phyloP scores from a whole-genome alignment of 2,797 vertebrate genomes.

The Phoeniculus purpureus region DNA sequence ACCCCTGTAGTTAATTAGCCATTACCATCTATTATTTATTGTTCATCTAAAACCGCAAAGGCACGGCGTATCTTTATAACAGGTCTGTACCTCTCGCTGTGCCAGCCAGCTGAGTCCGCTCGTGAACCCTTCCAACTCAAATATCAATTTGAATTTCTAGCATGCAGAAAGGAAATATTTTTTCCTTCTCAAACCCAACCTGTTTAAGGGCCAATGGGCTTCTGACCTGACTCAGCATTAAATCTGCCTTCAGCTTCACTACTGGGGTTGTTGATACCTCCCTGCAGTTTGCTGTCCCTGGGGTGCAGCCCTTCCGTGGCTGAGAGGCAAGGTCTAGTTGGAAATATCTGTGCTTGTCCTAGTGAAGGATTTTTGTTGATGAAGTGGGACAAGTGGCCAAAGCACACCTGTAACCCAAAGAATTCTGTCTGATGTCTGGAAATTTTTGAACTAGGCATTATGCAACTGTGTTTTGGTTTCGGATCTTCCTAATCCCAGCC shows the following conservation, averaged over 20 bases:
- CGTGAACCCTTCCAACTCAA: not conserved
- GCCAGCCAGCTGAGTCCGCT: not conserved
- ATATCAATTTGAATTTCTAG: slow-evolving; percentile 39
- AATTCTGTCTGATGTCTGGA: not conserved
- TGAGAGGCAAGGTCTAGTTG: not conserved
- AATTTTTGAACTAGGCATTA: not conserved
- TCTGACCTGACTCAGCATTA: not conserved
- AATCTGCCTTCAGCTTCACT: not conserved
- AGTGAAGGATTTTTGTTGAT: not conserved
- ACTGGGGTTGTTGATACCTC: not conserved
- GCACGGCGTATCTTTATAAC: not conserved
- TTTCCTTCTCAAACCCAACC: not conserved
- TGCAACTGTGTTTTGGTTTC: not conserved
- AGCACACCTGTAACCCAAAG: not conserved
- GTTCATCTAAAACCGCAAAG: not conserved
- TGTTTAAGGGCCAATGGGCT: not conserved
- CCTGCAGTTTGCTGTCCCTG: not conserved
- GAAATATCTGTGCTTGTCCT: not conserved
- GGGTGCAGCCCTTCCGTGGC: not conserved
- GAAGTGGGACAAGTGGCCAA: fast-evolving
- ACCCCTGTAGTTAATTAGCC: not conserved
- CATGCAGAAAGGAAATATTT: not conserved
- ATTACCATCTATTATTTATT: not conserved
- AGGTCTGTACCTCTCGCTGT: not conserved
- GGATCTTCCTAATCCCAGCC: not conserved